Percentiles rank a stretch among this genome's conserved stretches.
These are phyloP conservation scores for Drosophila nr. medialis DNA, from an alignment of 2,888 invertebrate genomes.

Conservation along the genomic window DNA sequence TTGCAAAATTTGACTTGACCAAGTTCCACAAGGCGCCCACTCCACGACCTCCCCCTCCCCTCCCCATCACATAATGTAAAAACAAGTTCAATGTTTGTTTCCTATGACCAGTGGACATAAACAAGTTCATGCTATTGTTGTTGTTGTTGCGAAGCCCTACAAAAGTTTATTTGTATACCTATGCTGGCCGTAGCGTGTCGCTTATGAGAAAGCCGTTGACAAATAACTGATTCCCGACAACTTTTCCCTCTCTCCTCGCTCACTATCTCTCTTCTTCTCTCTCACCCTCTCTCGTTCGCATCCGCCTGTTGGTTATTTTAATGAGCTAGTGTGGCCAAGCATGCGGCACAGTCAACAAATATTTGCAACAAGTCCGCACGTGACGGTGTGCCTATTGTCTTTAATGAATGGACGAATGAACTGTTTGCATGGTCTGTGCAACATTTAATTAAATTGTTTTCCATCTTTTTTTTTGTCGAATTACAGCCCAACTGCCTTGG, in stretches of 20 bases:
- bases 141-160: constrained; percentile 63
- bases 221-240: constrained; percentile 42
- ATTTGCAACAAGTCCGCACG: constrained; percentile 78
- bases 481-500: constrained; percentile 88
- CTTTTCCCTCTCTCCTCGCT: background rate
- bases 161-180: constrained; percentile 71
- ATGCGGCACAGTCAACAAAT: constrained; percentile 68
- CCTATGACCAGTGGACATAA: constrained; percentile 59
- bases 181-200: constrained; percentile 49
- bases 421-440: constrained; percentile 19
- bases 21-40: constrained; percentile 50
- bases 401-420: constrained; percentile 49
- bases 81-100: constrained; percentile 80
- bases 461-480: constrained; percentile 48
- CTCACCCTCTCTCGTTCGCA: background rate
- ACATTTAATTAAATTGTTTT: constrained; percentile 41
- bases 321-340: constrained; percentile 58
- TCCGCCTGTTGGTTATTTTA: constrained; percentile 41
- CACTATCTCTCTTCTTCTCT: background rate
- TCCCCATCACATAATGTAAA: constrained; percentile 37
- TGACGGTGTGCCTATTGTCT: constrained; percentile 47
- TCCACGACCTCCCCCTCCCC: background rate
- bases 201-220: constrained; percentile 68
- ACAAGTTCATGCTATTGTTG: constrained; percentile 61
- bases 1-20: constrained; percentile 75